phyloP scores from a whole-genome alignment of 2,113 vertebrate species.

The Tragelaphus scriptus region DNA sequence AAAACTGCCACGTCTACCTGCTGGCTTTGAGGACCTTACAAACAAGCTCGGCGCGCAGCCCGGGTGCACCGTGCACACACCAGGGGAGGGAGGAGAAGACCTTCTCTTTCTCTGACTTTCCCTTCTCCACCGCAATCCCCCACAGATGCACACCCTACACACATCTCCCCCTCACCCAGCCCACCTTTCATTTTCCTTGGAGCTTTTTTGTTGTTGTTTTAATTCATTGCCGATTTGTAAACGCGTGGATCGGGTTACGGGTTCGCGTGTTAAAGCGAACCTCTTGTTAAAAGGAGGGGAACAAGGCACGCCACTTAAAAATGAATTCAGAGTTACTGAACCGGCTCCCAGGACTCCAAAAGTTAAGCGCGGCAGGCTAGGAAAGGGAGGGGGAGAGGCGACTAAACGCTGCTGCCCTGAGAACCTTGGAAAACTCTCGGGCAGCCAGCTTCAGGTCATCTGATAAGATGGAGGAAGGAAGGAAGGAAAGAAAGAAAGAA shows the following conservation, averaged over 20 bases:
- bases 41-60: slow-evolving; percentile 4
- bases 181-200: slow-evolving; percentile 64
- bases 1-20: slow-evolving; percentile 79
- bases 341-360: slow-evolving; percentile 73
- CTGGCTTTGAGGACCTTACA: slow-evolving; percentile 52
- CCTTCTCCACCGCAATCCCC: neutral
- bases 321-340: slow-evolving; percentile 87
- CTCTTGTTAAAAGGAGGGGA: slow-evolving; percentile 77
- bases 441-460: neutral
- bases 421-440: neutral
- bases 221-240: slow-evolving; percentile 83
- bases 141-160: neutral
- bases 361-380: slow-evolving; percentile 56
- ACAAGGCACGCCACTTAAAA: slow-evolving; percentile 75
- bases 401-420: slow-evolving; percentile 4
- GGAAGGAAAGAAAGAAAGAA: neutral
- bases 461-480: neutral
- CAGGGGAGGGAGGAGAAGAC: neutral
- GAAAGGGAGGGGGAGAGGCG: neutral
- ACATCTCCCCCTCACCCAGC: slow-evolving; percentile 23
- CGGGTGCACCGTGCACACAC: neutral
- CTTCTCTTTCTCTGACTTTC: neutral
- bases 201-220: slow-evolving; percentile 70
- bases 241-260: slow-evolving; percentile 88
- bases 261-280: slow-evolving; percentile 84